These are phyloP conservation scores for Diploscapter pachys DNA, from an alignment of 1,140 invertebrate species.

Conservation along the genomic window DNA sequence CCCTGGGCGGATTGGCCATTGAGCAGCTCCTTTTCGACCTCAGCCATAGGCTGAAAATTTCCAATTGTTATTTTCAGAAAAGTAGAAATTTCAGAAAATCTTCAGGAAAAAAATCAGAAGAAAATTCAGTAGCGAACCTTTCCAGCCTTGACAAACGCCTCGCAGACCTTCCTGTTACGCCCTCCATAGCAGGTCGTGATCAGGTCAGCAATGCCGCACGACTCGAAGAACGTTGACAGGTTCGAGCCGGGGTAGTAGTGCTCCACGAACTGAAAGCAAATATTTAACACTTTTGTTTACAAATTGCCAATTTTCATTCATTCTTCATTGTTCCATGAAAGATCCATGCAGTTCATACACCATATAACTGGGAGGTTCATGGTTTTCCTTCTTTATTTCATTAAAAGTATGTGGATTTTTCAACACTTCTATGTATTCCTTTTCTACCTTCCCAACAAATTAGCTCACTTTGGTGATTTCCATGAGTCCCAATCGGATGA, in stretches of 20 bases:
- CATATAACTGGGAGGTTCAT: neutral
- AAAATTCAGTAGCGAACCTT: slow-evolving; percentile 66
- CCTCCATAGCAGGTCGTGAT: slow-evolving; percentile 99
- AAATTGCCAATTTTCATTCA: neutral
- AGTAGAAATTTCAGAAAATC: no score
- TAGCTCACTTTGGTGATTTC: slow-evolving; percentile 91
- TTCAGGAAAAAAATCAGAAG: neutral
- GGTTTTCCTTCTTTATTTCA: neutral
- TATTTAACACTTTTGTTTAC: neutral
- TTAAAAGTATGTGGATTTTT: neutral
- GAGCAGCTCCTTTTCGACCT: slow-evolving; percentile 88
- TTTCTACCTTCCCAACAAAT: slow-evolving; percentile 43
- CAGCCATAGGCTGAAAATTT: slow-evolving; percentile 71
- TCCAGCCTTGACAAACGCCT: slow-evolving; percentile 87
- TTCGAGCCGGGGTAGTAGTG: slow-evolving; percentile 62
- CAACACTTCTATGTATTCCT: neutral
- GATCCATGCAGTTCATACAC: neutral
- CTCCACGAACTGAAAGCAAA: slow-evolving; percentile 49
- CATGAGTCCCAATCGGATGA: slow-evolving; percentile 80
- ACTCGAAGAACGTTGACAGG: slow-evolving; percentile 92
- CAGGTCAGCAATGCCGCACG: slow-evolving; percentile 95
- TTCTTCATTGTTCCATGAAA: neutral
- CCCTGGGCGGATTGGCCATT: slow-evolving; percentile 98
- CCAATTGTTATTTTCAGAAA: neutral
- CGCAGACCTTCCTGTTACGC: slow-evolving; percentile 86